A percentile compares a stretch with the other conserved stretches of the same genome.
These are phyloP conservation scores for Etia nguti DNA, from an alignment of 2,113 vertebrate genomes.

Conservation along the genomic window DNA sequence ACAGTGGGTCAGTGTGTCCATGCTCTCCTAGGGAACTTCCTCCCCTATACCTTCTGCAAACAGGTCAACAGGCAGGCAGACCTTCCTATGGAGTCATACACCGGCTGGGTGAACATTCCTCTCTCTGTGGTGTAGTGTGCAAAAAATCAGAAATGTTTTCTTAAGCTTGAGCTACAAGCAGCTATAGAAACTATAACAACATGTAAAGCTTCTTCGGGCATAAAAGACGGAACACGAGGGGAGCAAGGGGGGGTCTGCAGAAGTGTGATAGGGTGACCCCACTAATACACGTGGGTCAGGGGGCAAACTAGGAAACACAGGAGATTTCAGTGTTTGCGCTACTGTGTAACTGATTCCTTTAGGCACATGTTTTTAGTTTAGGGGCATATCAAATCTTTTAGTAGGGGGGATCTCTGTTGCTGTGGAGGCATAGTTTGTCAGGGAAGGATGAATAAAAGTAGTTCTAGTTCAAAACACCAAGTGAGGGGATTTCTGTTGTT, in stretches of 20 bases:
- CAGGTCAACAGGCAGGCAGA: slow-evolving; percentile 36
- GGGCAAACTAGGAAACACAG: slow-evolving; percentile 40
- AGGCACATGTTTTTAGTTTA: neutral
- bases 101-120: neutral
- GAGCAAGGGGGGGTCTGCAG: slow-evolving; percentile 18
- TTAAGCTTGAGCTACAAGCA: neutral
- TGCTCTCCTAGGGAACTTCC: slow-evolving; percentile 47
- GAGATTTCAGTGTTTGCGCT: slow-evolving; percentile 34
- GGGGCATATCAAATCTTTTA: neutral
- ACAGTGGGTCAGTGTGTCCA: slow-evolving; percentile 33
- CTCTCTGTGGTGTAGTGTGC: neutral
- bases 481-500: neutral
- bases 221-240: neutral
- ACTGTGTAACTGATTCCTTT: slow-evolving; percentile 19
- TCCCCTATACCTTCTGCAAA: slow-evolving; percentile 4
- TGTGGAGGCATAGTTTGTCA: neutral
- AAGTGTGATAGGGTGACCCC: slow-evolving; percentile 32
- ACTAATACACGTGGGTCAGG: slow-evolving; percentile 12
- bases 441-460: neutral
- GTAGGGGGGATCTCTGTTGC: neutral
- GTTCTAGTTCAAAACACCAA: neutral
- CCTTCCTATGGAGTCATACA: slow-evolving; percentile 46
- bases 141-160: neutral
- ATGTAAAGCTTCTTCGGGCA: neutral
- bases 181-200: neutral